Evolutionary conservation across 2,888 invertebrate species (phyloP).

Genomic region (Campoplex capitator): DNA sequence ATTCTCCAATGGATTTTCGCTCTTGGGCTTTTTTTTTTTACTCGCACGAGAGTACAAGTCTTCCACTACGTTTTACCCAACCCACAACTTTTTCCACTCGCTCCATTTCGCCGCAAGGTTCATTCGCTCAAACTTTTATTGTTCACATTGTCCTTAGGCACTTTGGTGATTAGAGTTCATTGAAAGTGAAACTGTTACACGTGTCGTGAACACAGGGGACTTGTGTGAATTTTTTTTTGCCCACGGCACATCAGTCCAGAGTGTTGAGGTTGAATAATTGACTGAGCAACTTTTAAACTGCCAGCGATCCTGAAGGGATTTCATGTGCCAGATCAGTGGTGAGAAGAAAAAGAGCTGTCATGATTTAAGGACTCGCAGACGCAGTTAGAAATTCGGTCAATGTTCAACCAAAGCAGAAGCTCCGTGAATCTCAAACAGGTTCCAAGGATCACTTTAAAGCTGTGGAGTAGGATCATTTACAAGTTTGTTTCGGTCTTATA

Average conservation of each 20-base stretch:
- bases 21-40: not conserved
- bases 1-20: not conserved
- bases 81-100: not conserved
- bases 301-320: not conserved
- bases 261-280: not conserved
- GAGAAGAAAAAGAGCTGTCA: not conserved
- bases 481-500: constrained; percentile 12
- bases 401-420: not conserved
- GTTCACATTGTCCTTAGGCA: not conserved
- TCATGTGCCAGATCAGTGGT: not conserved
- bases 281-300: not conserved
- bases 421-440: not conserved
- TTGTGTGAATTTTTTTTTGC: not conserved
- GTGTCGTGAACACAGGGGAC: not conserved
- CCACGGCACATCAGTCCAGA: not conserved
- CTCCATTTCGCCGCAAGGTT: not conserved
- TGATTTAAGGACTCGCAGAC: not conserved
- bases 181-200: constrained; percentile 10
- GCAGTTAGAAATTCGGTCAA: not conserved
- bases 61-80: not conserved
- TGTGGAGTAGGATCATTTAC: not conserved
- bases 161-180: not conserved
- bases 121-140: constrained; percentile 3
- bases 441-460: not conserved
- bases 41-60: not conserved